Conservation (phyloP, 2,797 vertebrate genomes). For the Arctocebus calabarensis region DNA sequence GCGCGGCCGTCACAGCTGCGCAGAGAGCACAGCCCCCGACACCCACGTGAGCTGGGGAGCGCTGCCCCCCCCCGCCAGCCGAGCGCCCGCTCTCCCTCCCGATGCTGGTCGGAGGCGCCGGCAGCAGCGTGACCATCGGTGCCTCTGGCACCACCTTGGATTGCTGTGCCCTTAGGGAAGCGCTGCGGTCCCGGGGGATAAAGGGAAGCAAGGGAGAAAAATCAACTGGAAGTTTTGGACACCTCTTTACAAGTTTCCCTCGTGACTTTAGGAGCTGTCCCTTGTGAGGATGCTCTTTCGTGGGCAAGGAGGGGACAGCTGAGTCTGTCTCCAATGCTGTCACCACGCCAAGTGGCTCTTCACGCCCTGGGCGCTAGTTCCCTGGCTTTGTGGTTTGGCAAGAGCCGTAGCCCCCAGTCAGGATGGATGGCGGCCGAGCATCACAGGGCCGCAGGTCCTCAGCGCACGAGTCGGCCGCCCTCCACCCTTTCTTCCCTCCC, state of each 20-base stretch:
- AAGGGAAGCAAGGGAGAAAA: no score
- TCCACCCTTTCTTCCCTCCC: background rate
- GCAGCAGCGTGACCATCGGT: no score
- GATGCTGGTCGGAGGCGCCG: accelerated
- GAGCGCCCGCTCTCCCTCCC: accelerated
- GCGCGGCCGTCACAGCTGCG: accelerated
- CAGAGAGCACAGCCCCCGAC: accelerated
- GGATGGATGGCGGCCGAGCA: no score
- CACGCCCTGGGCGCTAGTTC: accelerated
- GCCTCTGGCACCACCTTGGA: accelerated
- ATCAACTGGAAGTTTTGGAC: accelerated
- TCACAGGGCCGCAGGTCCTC: accelerated
- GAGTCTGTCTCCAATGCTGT: background rate
- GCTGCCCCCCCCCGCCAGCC: accelerated
- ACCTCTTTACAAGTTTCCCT: background rate
- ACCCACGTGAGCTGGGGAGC: accelerated
- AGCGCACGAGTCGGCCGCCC: background rate
- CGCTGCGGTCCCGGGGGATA: no score
- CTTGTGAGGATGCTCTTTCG: accelerated
- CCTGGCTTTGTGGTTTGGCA: background rate
- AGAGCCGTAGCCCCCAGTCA: accelerated
- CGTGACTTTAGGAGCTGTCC: accelerated
- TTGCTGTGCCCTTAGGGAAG: accelerated
- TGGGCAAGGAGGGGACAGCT: no score
- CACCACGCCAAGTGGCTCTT: accelerated